Percentiles rank a stretch among this genome's conserved stretches.
Evolutionary conservation across 2,113 vertebrate genomes (phyloP).

Genomic region (Trachemys scripta): DNA sequence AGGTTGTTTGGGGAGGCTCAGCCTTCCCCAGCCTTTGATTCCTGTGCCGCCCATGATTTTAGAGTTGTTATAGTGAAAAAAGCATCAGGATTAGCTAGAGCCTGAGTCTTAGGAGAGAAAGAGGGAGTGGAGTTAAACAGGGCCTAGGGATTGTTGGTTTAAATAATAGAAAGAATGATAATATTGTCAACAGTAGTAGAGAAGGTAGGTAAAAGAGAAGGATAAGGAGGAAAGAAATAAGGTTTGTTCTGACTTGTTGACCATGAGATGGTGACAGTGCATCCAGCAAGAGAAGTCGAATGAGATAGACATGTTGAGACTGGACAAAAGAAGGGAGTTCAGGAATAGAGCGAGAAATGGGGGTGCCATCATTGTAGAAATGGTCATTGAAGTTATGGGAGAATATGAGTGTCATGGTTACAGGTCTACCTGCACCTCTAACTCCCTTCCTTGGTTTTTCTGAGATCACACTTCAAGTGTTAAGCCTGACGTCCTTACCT

Average conservation of each 20-base stretch:
- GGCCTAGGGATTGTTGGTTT: neutral
- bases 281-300: neutral
- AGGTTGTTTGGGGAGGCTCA: no score
- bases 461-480: no score
- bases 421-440: no score
- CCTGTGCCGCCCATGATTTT: neutral
- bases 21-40: no score
- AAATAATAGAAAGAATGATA: neutral
- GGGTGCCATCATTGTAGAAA: neutral
- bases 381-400: neutral
- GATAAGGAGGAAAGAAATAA: neutral
- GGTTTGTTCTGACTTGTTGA: neutral
- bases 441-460: no score
- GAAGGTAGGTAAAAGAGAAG: neutral
- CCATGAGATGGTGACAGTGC: neutral
- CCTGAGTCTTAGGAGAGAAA: neutral
- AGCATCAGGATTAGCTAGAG: neutral
- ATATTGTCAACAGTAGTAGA: neutral
- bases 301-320: neutral
- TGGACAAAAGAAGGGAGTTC: neutral
- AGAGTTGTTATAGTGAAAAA: neutral
- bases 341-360: neutral
- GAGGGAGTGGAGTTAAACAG: neutral
- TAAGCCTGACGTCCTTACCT: no score
- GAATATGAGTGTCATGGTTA: neutral